Percentiles rank a stretch among this genome's conserved stretches.
Evolutionary conservation across 1,140 invertebrate genomes (phyloP).

Genomic region (Pseudachorutes palmiensis): DNA sequence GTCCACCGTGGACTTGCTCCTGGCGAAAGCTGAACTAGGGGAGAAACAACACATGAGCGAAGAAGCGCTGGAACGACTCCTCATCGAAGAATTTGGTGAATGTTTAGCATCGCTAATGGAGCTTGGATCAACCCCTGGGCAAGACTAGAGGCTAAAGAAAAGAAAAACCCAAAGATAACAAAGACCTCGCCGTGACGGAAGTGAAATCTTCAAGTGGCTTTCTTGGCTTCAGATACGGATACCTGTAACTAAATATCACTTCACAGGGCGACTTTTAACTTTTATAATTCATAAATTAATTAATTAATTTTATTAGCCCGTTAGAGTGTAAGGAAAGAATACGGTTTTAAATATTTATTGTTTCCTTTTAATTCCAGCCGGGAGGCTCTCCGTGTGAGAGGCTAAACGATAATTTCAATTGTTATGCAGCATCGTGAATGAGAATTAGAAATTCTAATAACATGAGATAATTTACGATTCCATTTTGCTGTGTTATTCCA

Average conservation of each 20-base stretch:
- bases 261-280: background rate
- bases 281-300: background rate
- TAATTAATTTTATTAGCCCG: too few species aligned
- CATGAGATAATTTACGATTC: too few species aligned
- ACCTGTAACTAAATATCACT: background rate
- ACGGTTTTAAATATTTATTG: too few species aligned
- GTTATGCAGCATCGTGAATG: too few species aligned
- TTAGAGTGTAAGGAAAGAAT: too few species aligned
- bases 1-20: constrained; percentile 86
- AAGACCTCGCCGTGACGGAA: background rate
- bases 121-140: constrained; percentile 29
- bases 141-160: background rate
- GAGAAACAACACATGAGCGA: constrained; percentile 58
- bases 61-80: constrained; percentile 69
- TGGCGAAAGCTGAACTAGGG: constrained; percentile 81
- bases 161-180: background rate
- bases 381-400: too few species aligned
- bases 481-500: too few species aligned
- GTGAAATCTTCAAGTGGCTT: background rate
- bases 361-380: too few species aligned
- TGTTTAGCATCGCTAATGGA: constrained; percentile 56
- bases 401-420: too few species aligned
- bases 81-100: constrained; percentile 89
- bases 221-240: background rate
- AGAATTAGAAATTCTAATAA: too few species aligned